Conservation (phyloP, 2,888 invertebrate genomes). For the Protonemura montana region DNA sequence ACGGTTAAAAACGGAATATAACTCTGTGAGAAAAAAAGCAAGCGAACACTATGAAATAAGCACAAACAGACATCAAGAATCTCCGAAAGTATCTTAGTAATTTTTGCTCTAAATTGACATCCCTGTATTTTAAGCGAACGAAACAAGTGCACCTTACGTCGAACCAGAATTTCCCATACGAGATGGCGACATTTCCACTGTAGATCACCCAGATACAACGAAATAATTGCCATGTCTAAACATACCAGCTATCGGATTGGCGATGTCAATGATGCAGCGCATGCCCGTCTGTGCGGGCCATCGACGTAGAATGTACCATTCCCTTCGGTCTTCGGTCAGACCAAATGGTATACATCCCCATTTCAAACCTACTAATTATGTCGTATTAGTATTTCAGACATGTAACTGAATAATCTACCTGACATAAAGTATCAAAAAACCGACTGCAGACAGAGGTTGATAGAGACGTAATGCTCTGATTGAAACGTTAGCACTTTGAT, state of each 20-base stretch:
- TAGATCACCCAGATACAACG: not conserved
- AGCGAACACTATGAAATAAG: not conserved
- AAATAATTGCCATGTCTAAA: slow-evolving; percentile 2
- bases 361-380: slow-evolving; percentile 18
- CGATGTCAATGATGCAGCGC: not conserved
- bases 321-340: not conserved
- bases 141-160: not conserved
- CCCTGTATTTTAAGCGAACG: not conserved
- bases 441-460: slow-evolving; percentile 13
- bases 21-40: not conserved
- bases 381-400: slow-evolving; percentile 37
- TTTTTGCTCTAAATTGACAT: no score
- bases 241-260: not conserved
- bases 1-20: not conserved
- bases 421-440: slow-evolving; percentile 3
- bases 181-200: not conserved
- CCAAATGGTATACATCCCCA: not conserved
- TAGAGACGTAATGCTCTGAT: slow-evolving; percentile 30
- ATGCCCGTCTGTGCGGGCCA: not conserved
- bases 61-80: not conserved
- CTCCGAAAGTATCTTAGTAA: not conserved
- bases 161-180: not conserved
- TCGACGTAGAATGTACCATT: not conserved
- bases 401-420: slow-evolving; percentile 7
- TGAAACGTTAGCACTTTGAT: slow-evolving; percentile 32